Evolutionary conservation across 1,140 invertebrate genomes (phyloP).

Genomic region (Dreissena polymorpha): DNA sequence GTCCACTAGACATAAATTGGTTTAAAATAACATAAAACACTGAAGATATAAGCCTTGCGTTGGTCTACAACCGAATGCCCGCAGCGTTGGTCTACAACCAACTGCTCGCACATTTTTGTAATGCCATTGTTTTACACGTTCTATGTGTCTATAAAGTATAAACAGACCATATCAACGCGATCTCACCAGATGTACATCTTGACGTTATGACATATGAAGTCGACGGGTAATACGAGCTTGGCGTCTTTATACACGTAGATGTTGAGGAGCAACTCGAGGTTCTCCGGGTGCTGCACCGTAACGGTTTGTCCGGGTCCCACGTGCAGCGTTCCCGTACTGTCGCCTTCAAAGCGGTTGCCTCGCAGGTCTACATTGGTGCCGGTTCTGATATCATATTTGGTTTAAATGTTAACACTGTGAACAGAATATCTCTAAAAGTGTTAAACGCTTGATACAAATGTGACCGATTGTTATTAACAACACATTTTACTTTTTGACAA

Average conservation of each 20-base stretch:
- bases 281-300: slow-evolving; percentile 62
- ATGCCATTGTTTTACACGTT: background rate
- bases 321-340: slow-evolving; percentile 64
- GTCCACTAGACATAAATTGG: too few species aligned
- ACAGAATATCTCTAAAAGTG: too few species aligned
- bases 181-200: slow-evolving; percentile 66
- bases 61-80: background rate
- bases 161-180: background rate
- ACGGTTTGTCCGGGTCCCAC: slow-evolving; percentile 62
- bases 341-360: slow-evolving; percentile 61
- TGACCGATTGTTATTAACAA: too few species aligned
- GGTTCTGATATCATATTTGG: background rate
- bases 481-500: too few species aligned
- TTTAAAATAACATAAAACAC: too few species aligned
- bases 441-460: too few species aligned
- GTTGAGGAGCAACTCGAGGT: slow-evolving; percentile 65
- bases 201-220: slow-evolving; percentile 62
- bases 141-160: background rate
- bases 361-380: slow-evolving; percentile 56
- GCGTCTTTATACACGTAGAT: slow-evolving; percentile 69
- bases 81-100: background rate
- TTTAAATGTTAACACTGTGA: too few species aligned
- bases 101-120: background rate
- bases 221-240: slow-evolving; percentile 60
- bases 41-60: background rate